Conservation (phyloP, 2,888 invertebrate genomes). For the Acanthosoma haemorrhoidale region DNA sequence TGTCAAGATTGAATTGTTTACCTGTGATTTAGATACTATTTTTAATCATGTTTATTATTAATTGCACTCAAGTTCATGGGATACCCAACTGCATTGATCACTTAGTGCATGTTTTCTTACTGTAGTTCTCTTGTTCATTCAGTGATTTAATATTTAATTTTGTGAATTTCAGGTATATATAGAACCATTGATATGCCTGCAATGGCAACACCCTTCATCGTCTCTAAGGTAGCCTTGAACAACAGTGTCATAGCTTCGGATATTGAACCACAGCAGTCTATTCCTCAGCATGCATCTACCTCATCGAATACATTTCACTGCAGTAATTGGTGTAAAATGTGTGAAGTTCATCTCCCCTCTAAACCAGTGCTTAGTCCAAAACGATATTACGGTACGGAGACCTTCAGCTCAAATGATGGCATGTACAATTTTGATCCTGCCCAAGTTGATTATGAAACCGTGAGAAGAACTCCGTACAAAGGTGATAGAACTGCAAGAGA, state of each 20-base stretch:
- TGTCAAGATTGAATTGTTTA: constrained; percentile 18
- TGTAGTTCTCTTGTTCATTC: neutral
- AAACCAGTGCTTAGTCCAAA: constrained; percentile 1
- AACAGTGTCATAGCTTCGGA: constrained; percentile 27
- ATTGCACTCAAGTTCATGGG: neutral
- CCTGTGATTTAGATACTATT: constrained; percentile 16
- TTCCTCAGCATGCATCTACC: constrained; percentile 1
- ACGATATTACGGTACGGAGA: neutral
- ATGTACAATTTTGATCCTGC: neutral
- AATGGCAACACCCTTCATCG: constrained; percentile 40
- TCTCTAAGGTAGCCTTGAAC: constrained; percentile 33
- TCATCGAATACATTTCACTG: constrained; percentile 28
- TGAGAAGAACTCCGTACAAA: neutral
- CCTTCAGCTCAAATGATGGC: neutral
- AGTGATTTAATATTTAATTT: neutral
- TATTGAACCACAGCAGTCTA: constrained; percentile 22
- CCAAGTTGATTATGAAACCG: constrained; percentile 6
- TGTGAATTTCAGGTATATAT: constrained; percentile 13
- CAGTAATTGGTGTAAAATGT: constrained; percentile 37
- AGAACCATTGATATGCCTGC: constrained; percentile 24
- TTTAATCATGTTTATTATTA: constrained; percentile 14
- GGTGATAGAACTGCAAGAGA: neutral
- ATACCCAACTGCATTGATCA: neutral
- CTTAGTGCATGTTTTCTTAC: neutral
- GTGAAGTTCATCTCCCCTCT: constrained; percentile 29